Evolutionary conservation across 2,888 invertebrate genomes (phyloP).

Genomic region (Odontomyia ornata): DNA sequence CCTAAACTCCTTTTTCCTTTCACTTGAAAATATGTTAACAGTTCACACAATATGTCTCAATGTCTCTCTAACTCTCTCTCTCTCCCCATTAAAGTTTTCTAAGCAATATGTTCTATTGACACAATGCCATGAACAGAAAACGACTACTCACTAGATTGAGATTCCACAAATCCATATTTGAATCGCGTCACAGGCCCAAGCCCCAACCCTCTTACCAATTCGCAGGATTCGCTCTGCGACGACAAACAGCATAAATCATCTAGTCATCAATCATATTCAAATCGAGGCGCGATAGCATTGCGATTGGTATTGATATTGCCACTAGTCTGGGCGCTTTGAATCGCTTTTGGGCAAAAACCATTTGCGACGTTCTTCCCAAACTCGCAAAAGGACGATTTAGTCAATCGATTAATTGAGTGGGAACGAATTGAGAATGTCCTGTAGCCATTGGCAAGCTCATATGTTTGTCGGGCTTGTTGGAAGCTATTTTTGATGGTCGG

Average conservation of each 20-base stretch:
- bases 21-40: neutral
- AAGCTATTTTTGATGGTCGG: neutral
- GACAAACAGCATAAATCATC: conserved; percentile 45
- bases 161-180: neutral
- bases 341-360: neutral
- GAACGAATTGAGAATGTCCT: conserved; percentile 12
- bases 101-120: conserved; percentile 45
- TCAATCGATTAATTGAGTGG: conserved; percentile 42
- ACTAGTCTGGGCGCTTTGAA: too few species aligned
- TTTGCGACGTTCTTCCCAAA: conserved; percentile 15
- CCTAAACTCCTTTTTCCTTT: neutral
- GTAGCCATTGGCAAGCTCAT: neutral
- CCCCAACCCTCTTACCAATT: neutral
- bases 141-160: neutral
- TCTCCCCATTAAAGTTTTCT: neutral
- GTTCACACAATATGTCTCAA: neutral
- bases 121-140: conserved; percentile 42
- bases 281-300: conserved; percentile 36
- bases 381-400: conserved; percentile 20
- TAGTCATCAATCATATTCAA: conserved; percentile 49
- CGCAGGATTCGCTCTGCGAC: neutral
- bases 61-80: neutral
- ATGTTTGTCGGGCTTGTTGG: neutral
- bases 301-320: neutral
- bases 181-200: neutral